phyloP scores from a whole-genome alignment of 2,113 vertebrate species.

The Dermatemys mawii region DNA sequence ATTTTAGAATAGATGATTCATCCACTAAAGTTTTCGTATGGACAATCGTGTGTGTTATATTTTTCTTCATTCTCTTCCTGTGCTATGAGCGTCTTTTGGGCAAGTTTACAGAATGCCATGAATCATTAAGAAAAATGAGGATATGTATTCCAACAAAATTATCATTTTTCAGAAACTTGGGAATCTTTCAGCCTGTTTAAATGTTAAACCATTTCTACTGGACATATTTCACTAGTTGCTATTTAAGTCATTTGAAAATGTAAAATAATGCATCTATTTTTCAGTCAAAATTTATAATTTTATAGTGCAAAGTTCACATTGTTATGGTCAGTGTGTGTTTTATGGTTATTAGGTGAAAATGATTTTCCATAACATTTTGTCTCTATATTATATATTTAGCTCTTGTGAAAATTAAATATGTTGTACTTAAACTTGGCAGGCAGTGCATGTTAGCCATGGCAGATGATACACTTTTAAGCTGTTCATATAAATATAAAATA shows the following conservation, averaged over 20 bases:
- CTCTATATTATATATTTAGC: constrained; percentile 64
- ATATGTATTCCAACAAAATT: constrained; percentile 12
- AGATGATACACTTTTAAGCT: constrained; percentile 59
- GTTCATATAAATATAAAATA: constrained; percentile 60
- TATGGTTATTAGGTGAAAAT: constrained; percentile 30
- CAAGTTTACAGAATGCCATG: not conserved
- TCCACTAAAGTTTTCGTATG: not conserved
- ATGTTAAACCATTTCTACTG: not conserved
- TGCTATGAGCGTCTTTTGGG: not conserved
- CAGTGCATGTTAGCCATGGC: constrained; percentile 39
- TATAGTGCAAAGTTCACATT: constrained; percentile 8
- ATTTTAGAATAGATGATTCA: constrained; percentile 12
- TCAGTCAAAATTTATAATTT: constrained; percentile 11
- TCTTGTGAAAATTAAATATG: constrained; percentile 64
- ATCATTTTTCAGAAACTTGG: constrained; percentile 1
- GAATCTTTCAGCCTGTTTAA: not conserved
- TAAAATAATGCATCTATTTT: constrained; percentile 14
- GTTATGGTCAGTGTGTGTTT: not conserved
- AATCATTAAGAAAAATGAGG: not conserved
- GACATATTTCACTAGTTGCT: constrained; percentile 10
- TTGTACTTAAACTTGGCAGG: constrained; percentile 58
- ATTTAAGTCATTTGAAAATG: constrained; percentile 32
- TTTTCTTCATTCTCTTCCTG: not conserved
- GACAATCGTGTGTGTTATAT: not conserved
- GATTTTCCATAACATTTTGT: constrained; percentile 65